These are phyloP conservation scores for Lepidochrysops patricia DNA, from an alignment of 2,888 invertebrate species.

Conservation along the genomic window DNA sequence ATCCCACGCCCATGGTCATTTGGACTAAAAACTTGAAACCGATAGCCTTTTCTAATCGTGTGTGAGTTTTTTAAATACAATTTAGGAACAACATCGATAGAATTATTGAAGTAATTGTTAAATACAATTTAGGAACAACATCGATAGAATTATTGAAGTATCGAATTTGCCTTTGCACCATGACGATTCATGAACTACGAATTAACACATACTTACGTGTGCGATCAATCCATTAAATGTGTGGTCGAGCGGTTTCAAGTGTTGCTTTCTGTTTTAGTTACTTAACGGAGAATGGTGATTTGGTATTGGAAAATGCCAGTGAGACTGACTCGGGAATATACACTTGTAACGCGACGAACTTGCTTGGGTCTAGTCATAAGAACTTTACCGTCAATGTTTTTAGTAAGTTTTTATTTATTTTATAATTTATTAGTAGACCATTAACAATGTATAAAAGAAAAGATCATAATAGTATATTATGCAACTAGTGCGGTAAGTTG, in stretches of 20 bases:
- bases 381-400: constrained; percentile 54
- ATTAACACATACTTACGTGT: too few species aligned
- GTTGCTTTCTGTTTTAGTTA: constrained; percentile 36
- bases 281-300: constrained; percentile 32
- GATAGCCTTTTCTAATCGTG: constrained; percentile 39
- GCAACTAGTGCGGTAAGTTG: too few species aligned
- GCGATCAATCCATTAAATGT: too few species aligned
- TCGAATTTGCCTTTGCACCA: too few species aligned
- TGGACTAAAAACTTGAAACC: constrained; percentile 61
- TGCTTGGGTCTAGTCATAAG: constrained; percentile 46
- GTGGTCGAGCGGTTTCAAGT: too few species aligned
- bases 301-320: constrained; percentile 41
- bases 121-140: not conserved
- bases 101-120: too few species aligned
- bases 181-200: too few species aligned
- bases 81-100: too few species aligned
- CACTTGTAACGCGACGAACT: constrained; percentile 51
- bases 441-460: too few species aligned
- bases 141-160: too few species aligned
- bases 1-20: constrained; percentile 52
- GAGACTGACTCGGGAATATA: constrained; percentile 50
- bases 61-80: constrained; percentile 38
- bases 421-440: too few species aligned
- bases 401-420: constrained; percentile 40
- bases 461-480: too few species aligned